Evolutionary conservation across 2,113 vertebrate species (phyloP), one percentile per base, ranked within the genome.

Genomic region (Thinocorus orbignyianus): DNA sequence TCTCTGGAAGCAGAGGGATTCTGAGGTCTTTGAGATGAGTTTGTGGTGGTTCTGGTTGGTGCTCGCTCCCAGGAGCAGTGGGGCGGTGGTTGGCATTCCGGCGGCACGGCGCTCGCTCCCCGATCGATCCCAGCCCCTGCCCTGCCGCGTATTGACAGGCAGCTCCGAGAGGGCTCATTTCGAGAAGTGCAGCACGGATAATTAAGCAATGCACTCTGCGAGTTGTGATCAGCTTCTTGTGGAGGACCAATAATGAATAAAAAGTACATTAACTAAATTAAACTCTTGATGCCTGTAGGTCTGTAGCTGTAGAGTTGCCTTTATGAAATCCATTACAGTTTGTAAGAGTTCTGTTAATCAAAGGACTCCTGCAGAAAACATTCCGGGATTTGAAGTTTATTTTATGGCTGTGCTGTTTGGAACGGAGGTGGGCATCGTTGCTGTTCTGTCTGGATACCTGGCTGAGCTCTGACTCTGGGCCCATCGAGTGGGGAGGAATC

Each of bases 201-300:
- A 98, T 98, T 98, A 98, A 98, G 94, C 90, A 96, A 96, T 98
- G 96, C 94, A 85, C 96, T 98, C 97, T 55, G 55, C 83, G 92
- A 97, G 94, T 83, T 97, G 93, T 95, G 97, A 96, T 94, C 93
- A 92, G 92, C 85, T 96, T 97, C 97, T 96, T 66, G 78, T 81
- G 80, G 95, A 97, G 90, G 83, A 81, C 95, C 97, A 95, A 68
- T 97, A 97, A 98, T 97, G 97, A 98, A 97, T 97, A 97, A 97
- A 97, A 97, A 98, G 95, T 98, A 77, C 97, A 97, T 98, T 98
- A 98, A 97, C 91, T 82, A 97, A 97, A 98, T 98, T 97, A 97
- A 98, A 97, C 94, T 93, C 92, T 70, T 31, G 69, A 49, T 95
- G 96, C 95, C 96, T 93, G 58, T 93, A 80, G 95, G 77, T 96